A percentile compares a stretch with the other conserved stretches of the same genome.
phyloP scores from a whole-genome alignment of 1,140 invertebrate species.

The Polypedilum vanderplanki region DNA sequence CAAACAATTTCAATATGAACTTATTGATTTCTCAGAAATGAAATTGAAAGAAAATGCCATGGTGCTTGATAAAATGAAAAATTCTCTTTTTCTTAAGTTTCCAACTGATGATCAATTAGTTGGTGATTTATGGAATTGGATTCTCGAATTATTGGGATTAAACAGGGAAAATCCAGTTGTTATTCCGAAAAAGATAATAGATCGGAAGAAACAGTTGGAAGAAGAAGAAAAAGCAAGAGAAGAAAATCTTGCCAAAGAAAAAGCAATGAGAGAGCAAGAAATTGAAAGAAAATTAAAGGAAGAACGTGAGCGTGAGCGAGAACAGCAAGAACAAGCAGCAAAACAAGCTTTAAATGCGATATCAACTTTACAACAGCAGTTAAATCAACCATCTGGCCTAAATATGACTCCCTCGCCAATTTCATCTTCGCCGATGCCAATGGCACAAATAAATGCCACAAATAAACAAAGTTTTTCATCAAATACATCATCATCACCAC shows the following conservation, averaged over 20 bases:
- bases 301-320: slow-evolving; percentile 19
- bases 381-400: slow-evolving; percentile 42
- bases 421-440: slow-evolving; percentile 36
- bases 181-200: slow-evolving; percentile 31
- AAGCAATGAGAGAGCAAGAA: slow-evolving; percentile 35
- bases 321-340: not conserved
- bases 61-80: slow-evolving; percentile 73
- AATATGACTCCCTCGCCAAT: slow-evolving; percentile 44
- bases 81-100: slow-evolving; percentile 56
- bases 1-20: slow-evolving; percentile 61
- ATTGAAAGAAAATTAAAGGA: slow-evolving; percentile 41
- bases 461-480: slow-evolving; percentile 22
- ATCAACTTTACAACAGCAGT: slow-evolving; percentile 41
- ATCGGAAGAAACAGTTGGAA: slow-evolving; percentile 33
- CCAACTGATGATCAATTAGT: slow-evolving; percentile 55
- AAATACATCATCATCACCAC: slow-evolving; percentile 35
- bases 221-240: slow-evolving; percentile 33
- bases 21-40: slow-evolving; percentile 64
- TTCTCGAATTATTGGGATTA: slow-evolving; percentile 26
- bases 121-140: slow-evolving; percentile 53
- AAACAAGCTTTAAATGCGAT: slow-evolving; percentile 30
- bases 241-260: slow-evolving; percentile 35
- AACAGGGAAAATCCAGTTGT: not conserved
- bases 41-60: slow-evolving; percentile 64
- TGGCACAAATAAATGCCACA: slow-evolving; percentile 33